Base-by-base conservation (phyloP, 2,888 invertebrate genomes). In the Drosophila trichaetosa region DNA sequence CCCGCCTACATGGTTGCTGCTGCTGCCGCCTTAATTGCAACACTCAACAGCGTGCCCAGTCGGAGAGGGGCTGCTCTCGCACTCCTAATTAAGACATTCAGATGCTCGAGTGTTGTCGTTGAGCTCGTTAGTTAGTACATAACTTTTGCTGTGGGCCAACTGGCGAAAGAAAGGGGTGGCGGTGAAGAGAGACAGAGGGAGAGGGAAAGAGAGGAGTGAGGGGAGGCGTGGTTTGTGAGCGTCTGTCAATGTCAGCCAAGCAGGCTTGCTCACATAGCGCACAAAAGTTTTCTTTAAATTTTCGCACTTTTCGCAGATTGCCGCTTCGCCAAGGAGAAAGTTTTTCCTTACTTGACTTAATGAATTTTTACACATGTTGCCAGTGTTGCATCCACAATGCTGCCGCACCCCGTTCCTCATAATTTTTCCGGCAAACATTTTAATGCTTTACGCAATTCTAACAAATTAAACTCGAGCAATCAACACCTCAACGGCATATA, bases 381-480 rank as follows among this genome's bases (percentile, higher is more conserved):
- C 65, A 11, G 7, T 68, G 36, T 29, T 38, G 38, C 33, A 0
- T 10, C 38, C 6, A 46, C 21, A 46, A 46, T 24, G 46, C 46
- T 24, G 46, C 46, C 46, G 21, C 46, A 16, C 11, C 27, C 16
- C n/a, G 18, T 40, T 6, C 21, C 48, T 59, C 63, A 70, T 84
- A 84, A 88, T 88, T 87, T 87, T 84, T 87, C 75, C 59, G 77
- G 87, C 84, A 87, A 87, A 87, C 87, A 87, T 89, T 89, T 87
- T 87, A 87, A 89, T 87, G 83, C 83, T 80, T 87, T 90, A 75
- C 83, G 85, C 89, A 87, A 87, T 85, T 89, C 82, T 76, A 80
- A 79, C 85, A 83, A 89, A 90, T 90, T 89, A 88, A 85, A 85
- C 90, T 90, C 83, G 65, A 77, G 84, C 84, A 90, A 90, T 89